Evolutionary conservation across 2,113 vertebrate genomes (phyloP).

Genomic region (Triplophysa rosa): DNA sequence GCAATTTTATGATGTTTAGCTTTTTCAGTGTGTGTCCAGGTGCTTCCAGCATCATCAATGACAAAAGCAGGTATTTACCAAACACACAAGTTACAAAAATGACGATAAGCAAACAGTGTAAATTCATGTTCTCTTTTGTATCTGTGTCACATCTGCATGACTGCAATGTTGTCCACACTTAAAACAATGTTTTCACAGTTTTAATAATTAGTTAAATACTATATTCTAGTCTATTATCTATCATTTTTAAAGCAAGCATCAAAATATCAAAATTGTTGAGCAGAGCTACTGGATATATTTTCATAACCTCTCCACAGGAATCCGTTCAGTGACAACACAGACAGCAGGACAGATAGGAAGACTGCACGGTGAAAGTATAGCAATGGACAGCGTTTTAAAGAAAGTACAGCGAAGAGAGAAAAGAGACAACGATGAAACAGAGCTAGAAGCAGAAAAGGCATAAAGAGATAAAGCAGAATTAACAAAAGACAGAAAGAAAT

Average conservation of each 20-base stretch:
- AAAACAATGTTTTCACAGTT: neutral
- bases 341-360: slow-evolving; percentile 26
- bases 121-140: neutral
- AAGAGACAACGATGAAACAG: slow-evolving; percentile 19
- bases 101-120: neutral
- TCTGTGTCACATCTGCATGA: neutral
- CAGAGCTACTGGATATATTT: slow-evolving; percentile 70
- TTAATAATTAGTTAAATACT: neutral
- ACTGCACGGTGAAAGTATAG: slow-evolving; percentile 12
- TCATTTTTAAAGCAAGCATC: neutral
- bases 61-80: neutral
- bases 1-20: neutral
- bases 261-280: slow-evolving; percentile 12
- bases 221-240: too few species aligned
- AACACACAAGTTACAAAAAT: neutral
- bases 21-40: neutral
- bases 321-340: slow-evolving; percentile 17
- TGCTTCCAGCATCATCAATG: neutral
- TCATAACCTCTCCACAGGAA: slow-evolving; percentile 55
- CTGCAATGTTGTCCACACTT: neutral
- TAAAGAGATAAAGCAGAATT: slow-evolving; percentile 41
- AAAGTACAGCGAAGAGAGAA: slow-evolving; percentile 28
- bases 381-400: slow-evolving; percentile 22
- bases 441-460: slow-evolving; percentile 34
- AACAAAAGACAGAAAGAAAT: slow-evolving; percentile 55